Conservation (phyloP, 53 echinoderm and acorn worm genomes). For the Crossaster papposus region DNA sequence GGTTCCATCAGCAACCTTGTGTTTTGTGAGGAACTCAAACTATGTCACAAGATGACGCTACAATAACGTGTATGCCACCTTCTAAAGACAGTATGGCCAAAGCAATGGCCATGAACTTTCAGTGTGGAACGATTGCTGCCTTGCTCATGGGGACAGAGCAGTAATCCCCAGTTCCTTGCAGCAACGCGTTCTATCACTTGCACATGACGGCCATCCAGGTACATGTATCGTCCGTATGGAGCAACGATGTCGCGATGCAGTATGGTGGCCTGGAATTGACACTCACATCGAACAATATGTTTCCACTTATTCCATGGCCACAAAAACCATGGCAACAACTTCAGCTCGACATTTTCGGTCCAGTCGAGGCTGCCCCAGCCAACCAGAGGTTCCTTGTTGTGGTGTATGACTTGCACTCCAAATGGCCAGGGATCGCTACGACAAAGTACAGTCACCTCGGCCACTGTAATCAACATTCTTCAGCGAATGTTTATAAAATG, state of each 20-base stretch:
- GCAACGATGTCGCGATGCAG: constrained; percentile 43
- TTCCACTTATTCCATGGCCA: constrained; percentile 45
- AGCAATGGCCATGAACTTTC: constrained; percentile 44
- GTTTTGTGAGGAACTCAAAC: constrained; percentile 32
- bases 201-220: constrained; percentile 51
- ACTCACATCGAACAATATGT: constrained; percentile 32
- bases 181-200: constrained; percentile 9
- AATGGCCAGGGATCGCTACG: constrained; percentile 66
- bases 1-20: constrained; percentile 34
- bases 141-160: constrained; percentile 34
- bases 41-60: constrained; percentile 19
- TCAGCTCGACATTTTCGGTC: constrained; percentile 67
- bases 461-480: constrained; percentile 57
- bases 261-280: constrained; percentile 58
- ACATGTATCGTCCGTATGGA: constrained; percentile 47
- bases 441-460: constrained; percentile 64
- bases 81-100: constrained; percentile 2
- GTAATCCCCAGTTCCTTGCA: constrained; percentile 42
- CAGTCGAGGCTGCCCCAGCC: constrained; percentile 55
- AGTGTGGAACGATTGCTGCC: constrained; percentile 53
- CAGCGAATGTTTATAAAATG: constrained; percentile 54
- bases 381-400: constrained; percentile 60
- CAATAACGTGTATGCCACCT: constrained; percentile 27
- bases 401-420: constrained; percentile 65
- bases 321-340: constrained; percentile 61